Conservation (phyloP, 2,888 invertebrate genomes). For the Plusia festucae region DNA sequence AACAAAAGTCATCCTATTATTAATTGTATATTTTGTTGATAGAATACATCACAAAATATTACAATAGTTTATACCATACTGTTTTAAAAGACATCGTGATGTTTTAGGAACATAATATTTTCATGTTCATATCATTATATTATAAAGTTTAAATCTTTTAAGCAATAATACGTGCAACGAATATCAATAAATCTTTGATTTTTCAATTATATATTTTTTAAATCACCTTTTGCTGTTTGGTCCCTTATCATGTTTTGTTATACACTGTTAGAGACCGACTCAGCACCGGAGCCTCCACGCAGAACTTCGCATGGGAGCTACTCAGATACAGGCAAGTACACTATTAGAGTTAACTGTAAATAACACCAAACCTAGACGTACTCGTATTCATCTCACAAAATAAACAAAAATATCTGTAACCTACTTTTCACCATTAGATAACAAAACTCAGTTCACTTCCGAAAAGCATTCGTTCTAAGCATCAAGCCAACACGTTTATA, state of each 20-base stretch:
- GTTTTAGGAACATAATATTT: no score
- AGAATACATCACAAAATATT: no score
- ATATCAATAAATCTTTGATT: conserved; percentile 56
- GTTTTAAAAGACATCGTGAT: no score
- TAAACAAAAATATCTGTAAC: conserved; percentile 46
- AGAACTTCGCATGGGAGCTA: conserved; percentile 88
- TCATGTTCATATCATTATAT: no score
- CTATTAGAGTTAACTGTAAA: conserved; percentile 28
- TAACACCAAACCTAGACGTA: conserved; percentile 27
- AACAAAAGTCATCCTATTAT: conserved; percentile 9
- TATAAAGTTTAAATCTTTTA: neutral
- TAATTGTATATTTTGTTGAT: neutral
- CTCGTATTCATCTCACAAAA: conserved; percentile 25
- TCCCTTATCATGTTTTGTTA: conserved; percentile 77
- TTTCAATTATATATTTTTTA: conserved; percentile 42
- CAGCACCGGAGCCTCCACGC: conserved; percentile 91
- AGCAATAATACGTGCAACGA: conserved; percentile 48
- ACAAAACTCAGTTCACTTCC: conserved; percentile 67
- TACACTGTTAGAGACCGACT: conserved; percentile 89
- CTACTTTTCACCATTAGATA: conserved; percentile 65
- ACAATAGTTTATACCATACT: no score
- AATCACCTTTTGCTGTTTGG: conserved; percentile 68
- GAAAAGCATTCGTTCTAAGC: conserved; percentile 59
- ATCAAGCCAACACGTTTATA: conserved; percentile 65
- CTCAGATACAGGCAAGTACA: conserved; percentile 89